Evolutionary conservation across 1,140 invertebrate species (phyloP).

Genomic region (Papilio machaon): DNA sequence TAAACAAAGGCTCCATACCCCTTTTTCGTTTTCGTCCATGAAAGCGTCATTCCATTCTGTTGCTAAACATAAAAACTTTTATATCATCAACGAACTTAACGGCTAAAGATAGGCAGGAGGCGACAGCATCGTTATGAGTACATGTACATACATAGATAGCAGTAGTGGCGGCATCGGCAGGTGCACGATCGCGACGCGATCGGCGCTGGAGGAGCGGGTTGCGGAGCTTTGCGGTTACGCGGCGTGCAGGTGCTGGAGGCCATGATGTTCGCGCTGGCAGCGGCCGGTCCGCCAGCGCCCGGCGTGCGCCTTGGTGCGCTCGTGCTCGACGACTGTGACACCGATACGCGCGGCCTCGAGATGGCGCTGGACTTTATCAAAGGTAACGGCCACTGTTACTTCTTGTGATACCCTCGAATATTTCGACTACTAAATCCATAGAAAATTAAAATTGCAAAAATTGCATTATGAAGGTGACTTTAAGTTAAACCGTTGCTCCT

Average conservation of each 20-base stretch:
- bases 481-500: too few species aligned
- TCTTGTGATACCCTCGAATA: background rate
- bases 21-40: too few species aligned
- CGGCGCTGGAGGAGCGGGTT: conserved; percentile 84
- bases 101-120: background rate
- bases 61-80: too few species aligned
- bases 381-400: conserved; percentile 79
- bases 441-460: too few species aligned
- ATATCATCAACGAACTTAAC: too few species aligned
- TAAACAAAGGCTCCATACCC: too few species aligned
- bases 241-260: conserved; percentile 95
- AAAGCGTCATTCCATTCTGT: too few species aligned
- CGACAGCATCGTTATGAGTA: conserved; percentile 2
- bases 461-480: too few species aligned
- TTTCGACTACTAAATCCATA: background rate
- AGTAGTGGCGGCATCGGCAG: conserved; percentile 40
- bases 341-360: conserved; percentile 97
- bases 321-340: conserved; percentile 97
- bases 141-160: background rate
- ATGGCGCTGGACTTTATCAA: conserved; percentile 99
- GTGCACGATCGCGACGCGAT: conserved; percentile 89
- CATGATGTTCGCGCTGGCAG: conserved; percentile 95
- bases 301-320: conserved; percentile 92
- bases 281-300: conserved; percentile 75
- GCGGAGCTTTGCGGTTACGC: conserved; percentile 96